Conservation (phyloP, 2,113 vertebrate species). For the Recurvirostra avosetta region DNA sequence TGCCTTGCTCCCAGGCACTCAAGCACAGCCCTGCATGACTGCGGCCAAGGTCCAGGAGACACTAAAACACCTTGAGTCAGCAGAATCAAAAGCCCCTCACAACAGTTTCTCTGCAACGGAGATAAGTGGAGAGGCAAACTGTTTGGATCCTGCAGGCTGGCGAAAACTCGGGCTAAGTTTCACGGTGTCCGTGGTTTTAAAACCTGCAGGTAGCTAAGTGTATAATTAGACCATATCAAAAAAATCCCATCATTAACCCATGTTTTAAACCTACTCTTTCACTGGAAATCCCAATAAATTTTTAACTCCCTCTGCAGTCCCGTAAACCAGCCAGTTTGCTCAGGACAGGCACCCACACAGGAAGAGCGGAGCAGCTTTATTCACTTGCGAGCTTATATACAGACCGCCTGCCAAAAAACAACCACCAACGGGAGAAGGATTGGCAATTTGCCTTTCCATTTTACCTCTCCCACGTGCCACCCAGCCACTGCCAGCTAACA, state of each 20-base stretch:
- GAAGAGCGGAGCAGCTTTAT: background rate
- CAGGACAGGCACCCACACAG: fast-evolving
- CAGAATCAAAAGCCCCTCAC: background rate
- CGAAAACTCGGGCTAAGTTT: background rate
- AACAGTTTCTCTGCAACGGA: fast-evolving
- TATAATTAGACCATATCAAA: background rate
- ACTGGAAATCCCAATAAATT: background rate
- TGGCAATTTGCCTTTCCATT: background rate
- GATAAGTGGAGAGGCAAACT: background rate
- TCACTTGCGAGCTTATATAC: background rate
- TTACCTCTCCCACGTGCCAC: background rate
- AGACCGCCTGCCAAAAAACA: background rate
- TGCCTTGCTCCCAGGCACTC: background rate
- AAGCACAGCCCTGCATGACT: background rate
- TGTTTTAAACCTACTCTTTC: background rate
- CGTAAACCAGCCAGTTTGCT: background rate
- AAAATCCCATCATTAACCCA: background rate
- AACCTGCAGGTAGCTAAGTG: fast-evolving
- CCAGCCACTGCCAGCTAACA: background rate
- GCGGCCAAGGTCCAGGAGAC: background rate
- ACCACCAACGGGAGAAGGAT: fast-evolving
- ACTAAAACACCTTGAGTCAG: background rate
- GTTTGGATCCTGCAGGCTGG: background rate
- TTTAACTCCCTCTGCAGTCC: background rate
- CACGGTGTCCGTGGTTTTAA: fast-evolving